Percentiles rank a stretch among this genome's conserved stretches.
phyloP scores from a whole-genome alignment of 1,140 invertebrate genomes.

The Diploscapter pachys region DNA sequence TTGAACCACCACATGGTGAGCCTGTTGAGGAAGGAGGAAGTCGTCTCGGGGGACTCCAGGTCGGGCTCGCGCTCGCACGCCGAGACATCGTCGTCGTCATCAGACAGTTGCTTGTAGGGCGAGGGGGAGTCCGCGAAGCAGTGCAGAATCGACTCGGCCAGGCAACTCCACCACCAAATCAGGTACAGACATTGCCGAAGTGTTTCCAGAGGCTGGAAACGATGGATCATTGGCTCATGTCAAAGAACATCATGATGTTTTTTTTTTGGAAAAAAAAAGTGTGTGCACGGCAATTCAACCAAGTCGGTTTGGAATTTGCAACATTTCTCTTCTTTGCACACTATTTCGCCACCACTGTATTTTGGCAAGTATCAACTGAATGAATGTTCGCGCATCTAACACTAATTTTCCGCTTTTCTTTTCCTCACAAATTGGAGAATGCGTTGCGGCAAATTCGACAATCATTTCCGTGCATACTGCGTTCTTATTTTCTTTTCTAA shows the following conservation, averaged over 20 bases:
- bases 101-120: not conserved
- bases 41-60: constrained; percentile 38
- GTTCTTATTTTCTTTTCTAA: not conserved
- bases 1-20: constrained; percentile 56
- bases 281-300: too few relatives aligned
- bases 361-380: too few relatives aligned
- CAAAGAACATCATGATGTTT: not conserved
- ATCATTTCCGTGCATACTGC: not conserved
- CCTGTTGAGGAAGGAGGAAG: constrained; percentile 50
- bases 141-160: constrained; percentile 14
- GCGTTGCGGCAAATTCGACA: not conserved
- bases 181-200: constrained; percentile 13
- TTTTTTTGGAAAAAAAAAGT: not conserved
- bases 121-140: constrained; percentile 4
- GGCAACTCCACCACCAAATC: constrained; percentile 2
- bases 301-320: too few relatives aligned
- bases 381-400: too few relatives aligned
- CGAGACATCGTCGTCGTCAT: not conserved
- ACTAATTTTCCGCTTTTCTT: too few relatives aligned
- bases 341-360: too few relatives aligned
- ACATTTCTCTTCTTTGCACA: too few relatives aligned
- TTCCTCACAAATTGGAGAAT: too few relatives aligned
- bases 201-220: constrained; percentile 6
- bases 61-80: not conserved
- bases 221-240: not conserved